Base-by-base conservation (phyloP, 92 coral and sea anemone genomes). In the Porites divaricata region DNA sequence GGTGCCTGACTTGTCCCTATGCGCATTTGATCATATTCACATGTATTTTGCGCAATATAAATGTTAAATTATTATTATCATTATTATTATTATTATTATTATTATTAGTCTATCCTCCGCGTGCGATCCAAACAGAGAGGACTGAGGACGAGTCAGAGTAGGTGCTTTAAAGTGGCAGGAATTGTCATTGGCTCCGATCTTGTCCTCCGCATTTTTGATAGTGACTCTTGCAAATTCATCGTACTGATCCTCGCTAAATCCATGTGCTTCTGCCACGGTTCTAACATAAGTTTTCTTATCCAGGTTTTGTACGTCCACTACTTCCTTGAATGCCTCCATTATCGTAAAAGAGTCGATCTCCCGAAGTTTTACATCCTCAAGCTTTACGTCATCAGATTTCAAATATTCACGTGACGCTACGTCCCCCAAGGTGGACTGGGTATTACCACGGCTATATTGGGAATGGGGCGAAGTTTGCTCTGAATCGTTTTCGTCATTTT, bases 201-300 rank as follows among this genome's bases (percentile, higher is more conserved):
- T 35, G 45, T 35, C 45, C 7, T 35, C 45, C 45, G 45, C 45
- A 35, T 35, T 35, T 35, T 35, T 35, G 45, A 4, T 35, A 23
- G 80, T 81, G 0, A 79, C 86, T 70, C 97, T 87, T 9, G 92
- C 93, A 23, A 89, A 89, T 12, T 81, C 92, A 56, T 89, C 73
- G 21, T 83, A 92, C 23, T 84, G 95, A 21, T 87, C 84, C 9
- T 90, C 90, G 48, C 66, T 81, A 76, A 80, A 62, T 8, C 93
- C 93, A 20, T 89, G 78, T 17, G 80, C 84, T 63, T 53, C 53
- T 15, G 91, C 88, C 19, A 87, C 67, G 24, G 65, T 84, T 79
- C 72, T 81, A 0, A 91, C 80, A 26, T 81, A 80, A 17, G 74
- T 74, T 19, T 76, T 78, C 24, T 81, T 80, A 6, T 79, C 61